These are phyloP conservation scores for Caenorhabditis imperialis DNA, from an alignment of 2,888 invertebrate genomes.

Conservation along the genomic window DNA sequence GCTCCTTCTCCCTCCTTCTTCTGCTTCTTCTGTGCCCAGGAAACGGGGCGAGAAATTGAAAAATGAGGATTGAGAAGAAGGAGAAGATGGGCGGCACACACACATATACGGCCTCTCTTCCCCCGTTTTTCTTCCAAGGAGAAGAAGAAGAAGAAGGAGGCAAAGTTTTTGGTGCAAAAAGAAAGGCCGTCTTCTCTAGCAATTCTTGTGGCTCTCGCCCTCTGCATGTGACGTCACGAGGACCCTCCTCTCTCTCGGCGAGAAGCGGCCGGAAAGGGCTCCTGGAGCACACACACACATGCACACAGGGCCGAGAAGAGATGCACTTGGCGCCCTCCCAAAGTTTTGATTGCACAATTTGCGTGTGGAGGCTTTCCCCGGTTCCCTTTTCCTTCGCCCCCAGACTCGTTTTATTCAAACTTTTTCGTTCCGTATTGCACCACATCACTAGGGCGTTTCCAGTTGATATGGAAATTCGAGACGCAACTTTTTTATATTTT, in stretches of 20 bases:
- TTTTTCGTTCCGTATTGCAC: too few species aligned
- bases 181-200: slow-evolving; percentile 3
- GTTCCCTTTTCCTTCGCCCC: not conserved
- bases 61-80: slow-evolving; percentile 11
- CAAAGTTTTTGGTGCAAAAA: slow-evolving; percentile 28
- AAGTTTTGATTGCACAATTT: slow-evolving; percentile 54
- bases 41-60: slow-evolving; percentile 27
- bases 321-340: slow-evolving; percentile 47
- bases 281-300: slow-evolving; percentile 19
- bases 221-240: slow-evolving; percentile 37
- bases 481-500: too few species aligned
- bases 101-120: not conserved
- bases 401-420: not conserved
- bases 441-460: too few species aligned
- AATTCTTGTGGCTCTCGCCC: not conserved
- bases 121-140: not conserved
- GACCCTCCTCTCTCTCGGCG: slow-evolving; percentile 24
- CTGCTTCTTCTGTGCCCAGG: slow-evolving; percentile 2
- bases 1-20: not conserved
- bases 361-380: slow-evolving; percentile 6
- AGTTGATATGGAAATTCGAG: too few species aligned
- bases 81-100: not conserved
- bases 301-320: slow-evolving; percentile 2
- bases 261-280: slow-evolving; percentile 44
- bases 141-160: not conserved